These are phyloP conservation scores for Metellina segmentata DNA, from an alignment of 2,888 invertebrate species.

Conservation along the genomic window DNA sequence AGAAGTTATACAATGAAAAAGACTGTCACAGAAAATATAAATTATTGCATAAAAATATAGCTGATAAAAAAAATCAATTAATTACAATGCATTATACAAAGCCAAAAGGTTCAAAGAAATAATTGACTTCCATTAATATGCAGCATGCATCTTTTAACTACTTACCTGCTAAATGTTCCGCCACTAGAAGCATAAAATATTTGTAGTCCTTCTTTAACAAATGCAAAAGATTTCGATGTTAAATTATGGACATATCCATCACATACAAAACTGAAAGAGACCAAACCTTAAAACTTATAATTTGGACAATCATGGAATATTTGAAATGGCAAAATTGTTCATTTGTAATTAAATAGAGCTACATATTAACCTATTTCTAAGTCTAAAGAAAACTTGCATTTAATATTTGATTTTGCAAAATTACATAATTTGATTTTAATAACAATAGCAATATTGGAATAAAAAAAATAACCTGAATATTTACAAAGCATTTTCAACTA, in stretches of 20 bases:
- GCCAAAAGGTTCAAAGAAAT: no score
- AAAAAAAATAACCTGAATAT: neutral
- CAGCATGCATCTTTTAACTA: neutral
- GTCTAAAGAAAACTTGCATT: no score
- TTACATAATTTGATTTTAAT: no score
- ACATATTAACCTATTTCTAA: no score
- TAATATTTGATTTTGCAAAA: no score
- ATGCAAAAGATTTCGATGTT: neutral
- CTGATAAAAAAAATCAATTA: no score
- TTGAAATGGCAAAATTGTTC: neutral
- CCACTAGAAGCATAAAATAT: slow-evolving; percentile 28
- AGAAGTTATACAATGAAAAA: no score
- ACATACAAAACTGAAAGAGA: slow-evolving; percentile 44
- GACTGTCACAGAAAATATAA: no score
- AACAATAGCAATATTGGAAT: neutral
- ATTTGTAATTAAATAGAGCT: no score
- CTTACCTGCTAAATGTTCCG: slow-evolving; percentile 54
- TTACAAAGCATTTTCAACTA: slow-evolving; percentile 14
- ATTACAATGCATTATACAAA: no score
- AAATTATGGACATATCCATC: slow-evolving; percentile 39
- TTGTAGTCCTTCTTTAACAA: neutral
- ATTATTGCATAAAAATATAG: no score
- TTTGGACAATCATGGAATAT: neutral
- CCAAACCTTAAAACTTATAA: neutral
- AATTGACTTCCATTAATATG: neutral